These are phyloP conservation scores for Megamerina dolium DNA, from an alignment of 2,888 invertebrate species.

Conservation along the genomic window DNA sequence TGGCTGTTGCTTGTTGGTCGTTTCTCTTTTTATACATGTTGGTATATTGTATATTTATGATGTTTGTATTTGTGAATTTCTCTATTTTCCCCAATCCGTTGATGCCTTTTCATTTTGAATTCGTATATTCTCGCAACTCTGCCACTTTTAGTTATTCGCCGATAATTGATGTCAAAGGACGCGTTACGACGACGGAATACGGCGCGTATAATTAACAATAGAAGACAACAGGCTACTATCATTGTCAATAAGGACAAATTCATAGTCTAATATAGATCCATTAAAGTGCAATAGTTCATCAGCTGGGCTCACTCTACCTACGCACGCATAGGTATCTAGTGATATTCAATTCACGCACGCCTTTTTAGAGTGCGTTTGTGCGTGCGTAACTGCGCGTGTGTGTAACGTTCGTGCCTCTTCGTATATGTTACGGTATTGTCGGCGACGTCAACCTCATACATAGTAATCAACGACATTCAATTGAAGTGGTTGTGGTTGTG, in stretches of 20 bases:
- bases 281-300: too few relatives aligned
- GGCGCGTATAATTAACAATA: conserved; percentile 25
- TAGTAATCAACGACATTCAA: too few relatives aligned
- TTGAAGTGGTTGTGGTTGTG: background rate
- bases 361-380: background rate
- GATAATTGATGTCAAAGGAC: conserved; percentile 49
- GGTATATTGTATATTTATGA: conserved; percentile 23
- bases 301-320: too few relatives aligned
- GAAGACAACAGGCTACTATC: too few relatives aligned
- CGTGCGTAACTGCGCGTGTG: background rate
- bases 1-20: conserved; percentile 5
- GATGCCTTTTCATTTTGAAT: conserved; percentile 46
- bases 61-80: conserved; percentile 40
- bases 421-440: too few relatives aligned
- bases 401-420: background rate
- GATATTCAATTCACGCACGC: too few relatives aligned
- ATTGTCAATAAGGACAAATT: too few relatives aligned
- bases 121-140: conserved; percentile 46
- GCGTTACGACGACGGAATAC: conserved; percentile 33
- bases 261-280: too few relatives aligned
- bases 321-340: too few relatives aligned
- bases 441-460: too few relatives aligned
- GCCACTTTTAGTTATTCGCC: conserved; percentile 48
- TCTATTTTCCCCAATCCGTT: conserved; percentile 47
- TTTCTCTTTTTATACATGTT: conserved; percentile 11